A percentile compares a stretch with the other conserved stretches of the same genome.
Conservation (phyloP, 1,140 invertebrate species). For the Amyelois transitella region DNA sequence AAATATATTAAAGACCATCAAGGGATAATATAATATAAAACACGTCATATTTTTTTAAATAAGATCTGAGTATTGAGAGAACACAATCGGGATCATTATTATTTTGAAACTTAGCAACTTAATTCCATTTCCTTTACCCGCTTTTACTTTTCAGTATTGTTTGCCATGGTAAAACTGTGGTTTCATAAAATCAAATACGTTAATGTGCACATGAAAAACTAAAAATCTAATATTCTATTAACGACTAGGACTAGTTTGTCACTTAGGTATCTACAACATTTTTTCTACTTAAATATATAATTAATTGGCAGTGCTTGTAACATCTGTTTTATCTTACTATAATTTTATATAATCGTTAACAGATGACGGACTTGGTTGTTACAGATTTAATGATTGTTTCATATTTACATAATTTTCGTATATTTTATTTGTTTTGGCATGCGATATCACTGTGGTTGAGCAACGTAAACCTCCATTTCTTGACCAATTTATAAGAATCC, state of each 20-base stretch:
- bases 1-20: no score
- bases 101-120: no score
- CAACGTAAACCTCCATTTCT: slow-evolving; percentile 8
- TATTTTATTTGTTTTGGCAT: slow-evolving; percentile 46
- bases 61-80: no score
- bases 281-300: slow-evolving; percentile 35
- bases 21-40: no score
- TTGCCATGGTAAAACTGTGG: no score
- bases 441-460: slow-evolving; percentile 53
- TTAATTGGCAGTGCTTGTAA: slow-evolving; percentile 61
- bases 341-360: slow-evolving; percentile 22
- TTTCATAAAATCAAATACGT: no score
- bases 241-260: slow-evolving; percentile 14
- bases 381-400: slow-evolving; percentile 4
- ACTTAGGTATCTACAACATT: slow-evolving; percentile 11
- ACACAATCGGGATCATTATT: no score
- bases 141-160: no score
- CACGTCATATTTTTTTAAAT: no score
- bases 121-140: no score
- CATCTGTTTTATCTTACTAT: slow-evolving; percentile 36
- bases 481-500: neutral
- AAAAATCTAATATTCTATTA: neutral
- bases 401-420: slow-evolving; percentile 10
- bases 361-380: slow-evolving; percentile 26
- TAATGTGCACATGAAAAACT: neutral